Percentiles rank a stretch among this genome's conserved stretches.
Conservation (phyloP, 2,113 vertebrate species). For the Sigmodon hispidus region DNA sequence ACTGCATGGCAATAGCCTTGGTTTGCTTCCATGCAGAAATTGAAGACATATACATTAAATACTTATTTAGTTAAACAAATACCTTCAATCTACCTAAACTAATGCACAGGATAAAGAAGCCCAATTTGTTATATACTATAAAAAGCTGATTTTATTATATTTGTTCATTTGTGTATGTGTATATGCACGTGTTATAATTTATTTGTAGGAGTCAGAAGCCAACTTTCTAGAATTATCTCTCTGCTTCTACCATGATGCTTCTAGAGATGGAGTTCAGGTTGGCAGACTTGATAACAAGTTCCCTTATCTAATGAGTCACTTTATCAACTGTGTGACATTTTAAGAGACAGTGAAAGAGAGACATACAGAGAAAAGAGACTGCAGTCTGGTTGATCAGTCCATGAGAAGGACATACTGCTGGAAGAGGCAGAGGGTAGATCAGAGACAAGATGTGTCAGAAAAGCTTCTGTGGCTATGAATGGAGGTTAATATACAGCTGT, state of each 20-base stretch:
- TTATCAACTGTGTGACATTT: not conserved
- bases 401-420: not conserved
- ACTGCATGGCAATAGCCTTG: not conserved
- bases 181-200: not conserved
- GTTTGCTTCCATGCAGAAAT: not conserved
- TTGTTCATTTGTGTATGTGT: not conserved
- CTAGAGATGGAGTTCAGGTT: not conserved
- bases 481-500: not conserved
- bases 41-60: not conserved
- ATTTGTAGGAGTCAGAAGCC: not conserved
- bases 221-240: not conserved
- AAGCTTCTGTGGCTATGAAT: not conserved
- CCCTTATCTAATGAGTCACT: not conserved
- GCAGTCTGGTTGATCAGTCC: not conserved
- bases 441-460: not conserved
- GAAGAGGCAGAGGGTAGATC: not conserved
- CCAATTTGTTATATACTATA: not conserved
- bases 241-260: not conserved
- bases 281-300: not conserved
- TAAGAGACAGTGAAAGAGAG: not conserved
- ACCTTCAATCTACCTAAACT: not conserved
- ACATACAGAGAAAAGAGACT: not conserved
- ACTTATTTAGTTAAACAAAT: not conserved
- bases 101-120: not conserved
- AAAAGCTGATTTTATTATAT: not conserved